Evolutionary conservation across 2,113 vertebrate genomes (phyloP), one percentile per base, ranked within the genome.

Genomic region (Heterochromis multidens): DNA sequence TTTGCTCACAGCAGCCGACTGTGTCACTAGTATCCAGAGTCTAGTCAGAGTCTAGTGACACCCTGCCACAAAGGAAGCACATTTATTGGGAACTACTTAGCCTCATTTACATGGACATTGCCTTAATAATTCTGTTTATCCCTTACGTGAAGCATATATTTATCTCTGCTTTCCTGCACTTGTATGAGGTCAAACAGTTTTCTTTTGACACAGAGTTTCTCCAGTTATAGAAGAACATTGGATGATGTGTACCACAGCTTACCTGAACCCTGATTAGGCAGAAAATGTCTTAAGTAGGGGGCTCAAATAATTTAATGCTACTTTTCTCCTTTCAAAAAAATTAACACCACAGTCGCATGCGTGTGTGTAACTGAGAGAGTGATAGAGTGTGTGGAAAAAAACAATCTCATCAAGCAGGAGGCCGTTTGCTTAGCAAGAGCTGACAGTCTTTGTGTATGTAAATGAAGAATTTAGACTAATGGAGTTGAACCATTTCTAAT

Each of bases 381-480:
- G 92, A 94, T 87, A 91, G 91, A 94, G 91, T 91, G 94, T 91
- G 91, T 91, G 91, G 91, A 95, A 95, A 95, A 96, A 96, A 95
- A 96, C 95, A 96, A 96, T 95, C 95, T 96, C 95, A 95, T 97
- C 96, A 92, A 67, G 95, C 94, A 83, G 93, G 91, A 96, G 95
- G 95, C 96, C 96, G 96, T 97, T 97, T 97, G 97, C 96, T 97
- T 96, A 96, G 97, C 96, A 96, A 96, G 96, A 96, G 96, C 96
- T 96, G 97, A 98, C 97, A 97, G 97, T 97, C 97, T 99, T 98
- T 99, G 98, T 99, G 96, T 99, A 99, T 99, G 98, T 98, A 99
- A 99, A 99, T 99, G 98, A 99, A 99, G 98, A 99, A 99, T 99
- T 99, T 99, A 99, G 99, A 98, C 98, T 99, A 99, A 99, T 99